These are phyloP conservation scores for Hemicordylus capensis DNA, from an alignment of 2,113 vertebrate genomes.

Conservation along the genomic window DNA sequence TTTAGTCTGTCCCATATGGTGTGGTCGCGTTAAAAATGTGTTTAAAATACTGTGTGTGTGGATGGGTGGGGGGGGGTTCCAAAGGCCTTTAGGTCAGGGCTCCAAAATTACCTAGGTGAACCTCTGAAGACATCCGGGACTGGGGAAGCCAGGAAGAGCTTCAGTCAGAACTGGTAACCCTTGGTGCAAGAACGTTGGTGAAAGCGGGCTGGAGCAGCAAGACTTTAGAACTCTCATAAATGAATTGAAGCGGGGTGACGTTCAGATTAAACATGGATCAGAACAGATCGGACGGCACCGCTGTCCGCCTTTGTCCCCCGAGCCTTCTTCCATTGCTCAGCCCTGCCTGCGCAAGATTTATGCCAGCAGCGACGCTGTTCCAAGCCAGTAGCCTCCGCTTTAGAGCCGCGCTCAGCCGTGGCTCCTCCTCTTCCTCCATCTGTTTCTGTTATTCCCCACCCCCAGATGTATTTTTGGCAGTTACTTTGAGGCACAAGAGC, in stretches of 20 bases:
- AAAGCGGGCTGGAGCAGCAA: not conserved
- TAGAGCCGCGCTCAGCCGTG: too few relatives aligned
- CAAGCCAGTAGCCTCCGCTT: not conserved
- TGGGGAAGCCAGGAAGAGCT: too few relatives aligned
- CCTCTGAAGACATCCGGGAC: too few relatives aligned
- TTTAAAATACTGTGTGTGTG: too few relatives aligned
- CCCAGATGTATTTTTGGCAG: slow-evolving; percentile 51
- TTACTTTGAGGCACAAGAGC: slow-evolving; percentile 17
- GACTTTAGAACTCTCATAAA: not conserved
- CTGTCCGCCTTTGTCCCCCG: not conserved
- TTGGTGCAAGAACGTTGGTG: not conserved
- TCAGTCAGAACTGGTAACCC: too few relatives aligned
- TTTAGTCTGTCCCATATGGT: too few relatives aligned
- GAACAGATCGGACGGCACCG: not conserved
- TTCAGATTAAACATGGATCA: not conserved
- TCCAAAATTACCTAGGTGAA: too few relatives aligned
- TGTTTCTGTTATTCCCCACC: slow-evolving; percentile 27
- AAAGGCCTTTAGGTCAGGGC: too few relatives aligned
- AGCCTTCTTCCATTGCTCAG: not conserved
- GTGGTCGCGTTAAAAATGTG: too few relatives aligned
- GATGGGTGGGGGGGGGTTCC: too few relatives aligned
- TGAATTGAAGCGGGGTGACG: not conserved
- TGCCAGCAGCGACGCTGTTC: not conserved
- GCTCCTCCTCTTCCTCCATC: slow-evolving; percentile 63
- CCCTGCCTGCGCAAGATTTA: not conserved